Conservation (phyloP, 2,888 invertebrate species). For the Thalpophila matura region DNA sequence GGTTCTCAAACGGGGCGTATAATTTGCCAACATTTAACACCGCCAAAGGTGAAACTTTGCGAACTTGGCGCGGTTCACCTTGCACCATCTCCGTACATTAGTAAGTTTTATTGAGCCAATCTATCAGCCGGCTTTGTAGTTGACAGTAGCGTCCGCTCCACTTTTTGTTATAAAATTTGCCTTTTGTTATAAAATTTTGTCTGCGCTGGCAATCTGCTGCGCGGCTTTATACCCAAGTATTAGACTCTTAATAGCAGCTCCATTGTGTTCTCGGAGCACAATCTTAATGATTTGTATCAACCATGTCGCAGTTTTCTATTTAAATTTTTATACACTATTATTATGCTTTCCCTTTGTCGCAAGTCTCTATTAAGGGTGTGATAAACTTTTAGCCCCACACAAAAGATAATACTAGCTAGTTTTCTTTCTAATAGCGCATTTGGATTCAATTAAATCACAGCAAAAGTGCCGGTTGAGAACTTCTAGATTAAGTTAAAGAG, state of each 20-base stretch:
- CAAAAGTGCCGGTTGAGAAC: neutral
- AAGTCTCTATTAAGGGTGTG: neutral
- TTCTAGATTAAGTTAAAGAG: conserved; percentile 33
- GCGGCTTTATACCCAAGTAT: conserved; percentile 17
- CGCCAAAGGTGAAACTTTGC: conserved; percentile 54
- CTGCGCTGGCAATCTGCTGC: conserved; percentile 14
- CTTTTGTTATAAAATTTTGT: conserved; percentile 45
- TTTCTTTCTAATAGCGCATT: conserved; percentile 7
- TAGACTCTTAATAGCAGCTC: conserved; percentile 17
- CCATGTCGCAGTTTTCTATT: conserved; percentile 16
- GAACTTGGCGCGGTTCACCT: conserved; percentile 49
- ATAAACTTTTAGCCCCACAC: neutral
- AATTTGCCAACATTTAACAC: conserved; percentile 59
- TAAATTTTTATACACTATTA: conserved; percentile 1
- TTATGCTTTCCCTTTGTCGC: conserved; percentile 13
- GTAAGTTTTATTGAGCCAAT: conserved; percentile 56
- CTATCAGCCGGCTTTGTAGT: conserved; percentile 60
- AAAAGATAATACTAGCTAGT: neutral
- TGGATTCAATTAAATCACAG: conserved; percentile 31
- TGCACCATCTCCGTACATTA: conserved; percentile 59
- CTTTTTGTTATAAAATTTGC: conserved; percentile 48
- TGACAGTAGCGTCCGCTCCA: conserved; percentile 37
- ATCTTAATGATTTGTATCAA: conserved; percentile 34
- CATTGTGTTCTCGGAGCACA: conserved; percentile 26
- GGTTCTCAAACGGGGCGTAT: conserved; percentile 49